Evolutionary conservation across 1,140 invertebrate species (phyloP).

Genomic region (Drosophila pectinifera): DNA sequence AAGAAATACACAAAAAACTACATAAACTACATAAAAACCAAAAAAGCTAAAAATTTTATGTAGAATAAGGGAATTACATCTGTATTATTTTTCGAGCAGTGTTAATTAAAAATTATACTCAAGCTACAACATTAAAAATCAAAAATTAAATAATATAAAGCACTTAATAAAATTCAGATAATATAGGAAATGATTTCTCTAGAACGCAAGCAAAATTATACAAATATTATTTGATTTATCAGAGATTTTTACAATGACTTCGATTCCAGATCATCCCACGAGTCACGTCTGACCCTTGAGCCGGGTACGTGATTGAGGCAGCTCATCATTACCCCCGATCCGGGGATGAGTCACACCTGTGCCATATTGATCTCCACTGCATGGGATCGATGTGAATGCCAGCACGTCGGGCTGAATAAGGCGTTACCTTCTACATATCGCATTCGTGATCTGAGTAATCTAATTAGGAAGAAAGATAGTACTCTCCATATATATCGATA

Average conservation of each 20-base stretch:
- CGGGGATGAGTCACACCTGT: slow-evolving; percentile 41
- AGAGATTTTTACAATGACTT: slow-evolving; percentile 11
- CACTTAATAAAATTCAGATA: no score
- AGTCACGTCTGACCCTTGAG: slow-evolving; percentile 53
- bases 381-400: slow-evolving; percentile 18
- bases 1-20: no score
- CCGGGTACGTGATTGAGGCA: slow-evolving; percentile 68
- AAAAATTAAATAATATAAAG: no score
- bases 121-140: no score
- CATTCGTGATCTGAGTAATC: background rate
- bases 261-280: slow-evolving; percentile 19
- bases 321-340: slow-evolving; percentile 2
- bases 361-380: slow-evolving; percentile 24
- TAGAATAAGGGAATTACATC: no score
- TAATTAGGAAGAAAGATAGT: background rate
- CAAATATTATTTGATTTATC: background rate
- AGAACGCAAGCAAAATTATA: no score
- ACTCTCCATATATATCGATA: no score
- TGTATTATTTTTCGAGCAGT: no score
- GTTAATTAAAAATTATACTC: no score
- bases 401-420: slow-evolving; percentile 43
- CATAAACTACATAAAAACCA: no score
- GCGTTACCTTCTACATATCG: background rate
- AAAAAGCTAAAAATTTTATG: no score
- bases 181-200: background rate